Evolutionary conservation across 2,888 invertebrate genomes (phyloP), one percentile per base, ranked within the genome.

Genomic region (Meliscaeva auricollis): DNA sequence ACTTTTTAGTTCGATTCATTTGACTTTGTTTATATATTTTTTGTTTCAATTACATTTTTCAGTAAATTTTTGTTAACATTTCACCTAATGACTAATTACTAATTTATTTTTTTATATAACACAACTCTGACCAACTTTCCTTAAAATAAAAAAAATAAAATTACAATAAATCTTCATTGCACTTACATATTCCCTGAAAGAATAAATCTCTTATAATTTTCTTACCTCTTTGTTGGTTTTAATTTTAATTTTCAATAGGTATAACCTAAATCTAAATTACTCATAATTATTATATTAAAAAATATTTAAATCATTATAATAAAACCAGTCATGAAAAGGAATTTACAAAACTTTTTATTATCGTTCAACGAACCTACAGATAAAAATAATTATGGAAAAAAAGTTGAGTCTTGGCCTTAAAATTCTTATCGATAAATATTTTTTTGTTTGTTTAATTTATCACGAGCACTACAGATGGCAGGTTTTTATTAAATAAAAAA

Each of bases 401-500:
- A 26, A 26, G 26, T 54, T 26, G 8, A 2, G 32, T 13, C 20
- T 32, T 30, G 38, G 11, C 11, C 22, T 15, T 4, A n/a, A 26
- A n/a, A 62, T 69, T 66, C 64, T 82, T 68, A 77, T 26, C 9
- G 46, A 32, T 66, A 58, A 13, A 26, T 15, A 15, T 26, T 8
- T 38, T 38, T 78, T 68, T 68, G n/a, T n/a, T n/a, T n/a, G n/a
- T 69, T 56, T 41, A 38, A 69, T 56, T n/a, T 74, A 74, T 78
- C 74, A 78, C 78, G 69, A 78, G 83, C 70, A 38, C 75, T 50
- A 62, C 20, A 66, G 32, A 81, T 76, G 81, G 70, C 74, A 77
- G 60, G 60, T 68, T 62, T 26, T 32, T 20, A 52, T 62, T 26
- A 6, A 46, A 44, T 6, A 44, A 26, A 15, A 11, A n/a, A 3